Percentiles rank a stretch among this genome's conserved stretches.
These are phyloP conservation scores for Limnephilus lunatus DNA, from an alignment of 2,888 invertebrate species.

Conservation along the genomic window DNA sequence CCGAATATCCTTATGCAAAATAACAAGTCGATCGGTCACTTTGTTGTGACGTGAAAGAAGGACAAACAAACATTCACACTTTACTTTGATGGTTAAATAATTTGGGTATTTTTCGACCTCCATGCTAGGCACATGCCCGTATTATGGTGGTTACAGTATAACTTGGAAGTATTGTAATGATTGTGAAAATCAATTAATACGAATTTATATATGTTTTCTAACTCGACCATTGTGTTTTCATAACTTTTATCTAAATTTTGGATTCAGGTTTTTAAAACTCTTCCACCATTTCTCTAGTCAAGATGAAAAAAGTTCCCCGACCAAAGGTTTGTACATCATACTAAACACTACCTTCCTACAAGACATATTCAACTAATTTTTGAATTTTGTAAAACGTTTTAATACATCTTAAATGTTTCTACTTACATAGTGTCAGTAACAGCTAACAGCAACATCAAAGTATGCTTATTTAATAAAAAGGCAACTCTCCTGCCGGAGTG, in stretches of 20 bases:
- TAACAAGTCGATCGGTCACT: too few species aligned
- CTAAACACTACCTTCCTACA: neutral
- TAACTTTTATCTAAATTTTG: neutral
- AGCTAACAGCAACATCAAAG: too few species aligned
- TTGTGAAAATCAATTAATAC: too few species aligned
- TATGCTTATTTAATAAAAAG: neutral
- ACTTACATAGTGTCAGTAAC: too few species aligned
- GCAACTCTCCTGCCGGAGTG: neutral
- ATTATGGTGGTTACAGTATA: too few species aligned
- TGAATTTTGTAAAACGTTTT: neutral
- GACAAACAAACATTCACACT: too few species aligned
- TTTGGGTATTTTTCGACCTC: too few species aligned
- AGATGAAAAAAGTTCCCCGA: neutral
- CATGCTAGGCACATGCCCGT: too few species aligned
- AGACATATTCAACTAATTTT: neutral
- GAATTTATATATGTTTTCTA: neutral
- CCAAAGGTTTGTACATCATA: neutral
- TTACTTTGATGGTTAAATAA: too few species aligned
- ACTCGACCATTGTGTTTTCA: neutral
- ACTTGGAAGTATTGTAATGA: too few species aligned
- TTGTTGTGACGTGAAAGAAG: too few species aligned
- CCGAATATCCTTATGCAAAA: too few species aligned
- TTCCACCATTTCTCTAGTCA: neutral
- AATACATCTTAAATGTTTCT: neutral
- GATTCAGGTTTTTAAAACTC: neutral